Evolutionary conservation across 2,888 invertebrate species (phyloP).

Genomic region (Hirtodrosophila duncani): DNA sequence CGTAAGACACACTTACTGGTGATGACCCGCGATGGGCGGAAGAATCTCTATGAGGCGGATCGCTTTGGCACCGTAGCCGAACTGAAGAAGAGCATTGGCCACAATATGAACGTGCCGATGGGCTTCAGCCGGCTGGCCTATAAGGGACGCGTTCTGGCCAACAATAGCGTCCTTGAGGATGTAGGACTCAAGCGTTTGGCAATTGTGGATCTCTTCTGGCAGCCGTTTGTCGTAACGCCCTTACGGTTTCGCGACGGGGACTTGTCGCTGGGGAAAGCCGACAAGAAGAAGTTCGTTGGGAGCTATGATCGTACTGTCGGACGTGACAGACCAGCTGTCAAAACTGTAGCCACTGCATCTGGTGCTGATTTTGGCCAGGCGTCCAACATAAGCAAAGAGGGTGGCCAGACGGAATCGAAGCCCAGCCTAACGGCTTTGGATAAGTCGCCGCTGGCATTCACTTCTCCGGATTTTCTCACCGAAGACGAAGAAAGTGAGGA

Average conservation of each 20-base stretch:
- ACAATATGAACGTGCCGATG: constrained; percentile 49
- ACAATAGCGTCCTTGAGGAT: constrained; percentile 39
- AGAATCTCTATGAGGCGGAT: constrained; percentile 42
- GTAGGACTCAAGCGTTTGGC: constrained; percentile 44
- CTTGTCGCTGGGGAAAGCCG: constrained; percentile 33
- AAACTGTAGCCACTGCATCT: neutral
- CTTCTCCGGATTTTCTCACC: neutral
- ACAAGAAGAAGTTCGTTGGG: constrained; percentile 28
- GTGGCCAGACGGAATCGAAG: too few relatives aligned
- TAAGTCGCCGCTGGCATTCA: neutral
- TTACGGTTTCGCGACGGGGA: constrained; percentile 48
- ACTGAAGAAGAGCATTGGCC: constrained; percentile 43
- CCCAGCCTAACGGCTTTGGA: too few relatives aligned
- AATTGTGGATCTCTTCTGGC: constrained; percentile 44
- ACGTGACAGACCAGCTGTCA: constrained; percentile 4
- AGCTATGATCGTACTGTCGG: constrained; percentile 23
- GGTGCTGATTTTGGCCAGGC: neutral
- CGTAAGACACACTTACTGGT: constrained; percentile 43
- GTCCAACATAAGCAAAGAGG: constrained; percentile 2
- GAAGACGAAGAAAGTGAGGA: constrained; percentile 25
- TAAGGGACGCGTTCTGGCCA: constrained; percentile 44
- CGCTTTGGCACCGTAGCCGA: constrained; percentile 42
- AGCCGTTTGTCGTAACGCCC: constrained; percentile 47
- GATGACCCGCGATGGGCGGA: constrained; percentile 50
- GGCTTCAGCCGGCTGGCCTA: constrained; percentile 47